Percentiles rank a stretch among this genome's conserved stretches.
phyloP scores from a whole-genome alignment of 2,888 invertebrate species.

The Copidosoma aretas region DNA sequence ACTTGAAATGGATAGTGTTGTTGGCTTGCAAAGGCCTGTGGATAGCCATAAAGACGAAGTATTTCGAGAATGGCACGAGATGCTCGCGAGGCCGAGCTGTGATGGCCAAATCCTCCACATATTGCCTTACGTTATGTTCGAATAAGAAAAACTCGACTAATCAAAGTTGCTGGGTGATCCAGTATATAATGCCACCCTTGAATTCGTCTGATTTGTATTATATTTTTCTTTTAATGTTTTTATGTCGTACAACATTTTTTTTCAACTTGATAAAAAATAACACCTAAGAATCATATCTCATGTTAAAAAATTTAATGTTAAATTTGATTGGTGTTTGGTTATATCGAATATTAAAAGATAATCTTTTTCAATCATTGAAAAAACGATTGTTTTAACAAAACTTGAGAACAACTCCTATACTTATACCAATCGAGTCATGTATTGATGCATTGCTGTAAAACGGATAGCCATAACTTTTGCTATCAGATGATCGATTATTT shows the following conservation, averaged over 20 bases:
- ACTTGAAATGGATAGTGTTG: conserved; percentile 39
- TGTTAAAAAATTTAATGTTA: too few relatives aligned
- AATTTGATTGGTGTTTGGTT: too few relatives aligned
- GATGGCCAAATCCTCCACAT: conserved; percentile 85
- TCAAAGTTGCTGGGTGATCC: too few relatives aligned
- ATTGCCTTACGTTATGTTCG: conserved; percentile 96
- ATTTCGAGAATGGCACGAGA: conserved; percentile 93
- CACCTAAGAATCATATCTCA: too few relatives aligned
- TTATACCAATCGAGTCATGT: conserved; percentile 32
- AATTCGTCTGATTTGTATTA: too few relatives aligned
- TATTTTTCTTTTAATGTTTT: too few relatives aligned
- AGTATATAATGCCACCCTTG: too few relatives aligned
- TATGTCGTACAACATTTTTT: too few relatives aligned
- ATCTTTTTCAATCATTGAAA: too few relatives aligned
- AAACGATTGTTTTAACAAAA: too few relatives aligned
- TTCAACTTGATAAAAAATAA: too few relatives aligned
- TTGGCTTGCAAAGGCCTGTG: conserved; percentile 47
- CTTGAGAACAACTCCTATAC: conserved; percentile 32
- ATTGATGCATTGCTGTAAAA: conserved; percentile 31
- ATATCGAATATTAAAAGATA: too few relatives aligned
- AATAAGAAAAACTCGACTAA: conserved; percentile 64
- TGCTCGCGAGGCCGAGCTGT: conserved; percentile 75
- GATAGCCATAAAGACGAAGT: conserved; percentile 58
- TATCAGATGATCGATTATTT: conserved; percentile 36
- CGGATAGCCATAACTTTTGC: conserved; percentile 30